Conservation (phyloP, 2,888 invertebrate genomes). For the Cylindroiulus punctatus region DNA sequence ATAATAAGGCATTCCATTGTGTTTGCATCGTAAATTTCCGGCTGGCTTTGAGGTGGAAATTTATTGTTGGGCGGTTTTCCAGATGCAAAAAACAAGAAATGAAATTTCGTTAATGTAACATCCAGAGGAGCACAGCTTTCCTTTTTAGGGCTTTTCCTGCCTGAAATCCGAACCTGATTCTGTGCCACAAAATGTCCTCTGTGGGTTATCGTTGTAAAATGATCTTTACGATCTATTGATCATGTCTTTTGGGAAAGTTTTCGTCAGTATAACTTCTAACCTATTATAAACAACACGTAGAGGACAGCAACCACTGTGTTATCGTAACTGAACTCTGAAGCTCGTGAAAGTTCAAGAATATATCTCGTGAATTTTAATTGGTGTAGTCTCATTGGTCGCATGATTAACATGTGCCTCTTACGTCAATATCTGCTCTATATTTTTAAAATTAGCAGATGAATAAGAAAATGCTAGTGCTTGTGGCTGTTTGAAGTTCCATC, state of each 20-base stretch:
- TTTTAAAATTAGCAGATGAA: too few species aligned
- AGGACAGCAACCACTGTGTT: too few species aligned
- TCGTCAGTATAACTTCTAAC: too few species aligned
- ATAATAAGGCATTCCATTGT: conserved; percentile 16
- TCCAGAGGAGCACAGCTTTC: neutral
- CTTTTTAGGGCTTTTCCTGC: neutral
- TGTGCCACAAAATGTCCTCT: neutral
- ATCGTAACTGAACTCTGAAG: too few species aligned
- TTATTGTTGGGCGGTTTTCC: neutral
- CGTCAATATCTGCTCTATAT: too few species aligned
- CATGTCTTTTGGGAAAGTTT: neutral
- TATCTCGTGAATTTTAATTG: too few species aligned
- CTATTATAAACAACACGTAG: too few species aligned
- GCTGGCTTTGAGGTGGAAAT: neutral
- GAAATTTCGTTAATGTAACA: conserved; percentile 8
- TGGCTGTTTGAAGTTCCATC: neutral
- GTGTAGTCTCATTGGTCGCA: too few species aligned
- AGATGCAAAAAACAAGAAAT: neutral
- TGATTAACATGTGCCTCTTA: too few species aligned
- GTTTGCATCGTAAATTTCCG: neutral
- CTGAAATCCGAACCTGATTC: neutral
- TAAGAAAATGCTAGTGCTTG: too few species aligned
- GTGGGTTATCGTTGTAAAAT: neutral
- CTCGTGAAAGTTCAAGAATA: too few species aligned
- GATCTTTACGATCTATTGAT: neutral